Evolutionary conservation across 2,888 invertebrate genomes (phyloP).

Genomic region (Hirtodrosophila confusa): DNA sequence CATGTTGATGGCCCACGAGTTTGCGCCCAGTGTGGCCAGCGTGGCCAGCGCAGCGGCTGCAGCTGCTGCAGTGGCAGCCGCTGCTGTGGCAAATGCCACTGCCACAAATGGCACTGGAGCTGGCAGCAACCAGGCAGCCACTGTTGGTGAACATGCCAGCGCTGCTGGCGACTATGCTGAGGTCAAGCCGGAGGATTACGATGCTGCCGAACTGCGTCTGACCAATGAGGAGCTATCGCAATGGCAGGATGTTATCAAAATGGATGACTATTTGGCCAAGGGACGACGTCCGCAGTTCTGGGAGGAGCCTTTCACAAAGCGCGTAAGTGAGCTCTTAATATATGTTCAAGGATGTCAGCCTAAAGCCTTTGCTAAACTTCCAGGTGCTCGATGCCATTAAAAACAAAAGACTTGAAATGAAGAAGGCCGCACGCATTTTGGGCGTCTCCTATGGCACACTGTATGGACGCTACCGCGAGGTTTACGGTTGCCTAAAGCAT

Average conservation of each 20-base stretch:
- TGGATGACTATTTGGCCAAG: constrained; percentile 93
- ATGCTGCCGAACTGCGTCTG: constrained; percentile 77
- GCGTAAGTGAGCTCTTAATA: constrained; percentile 83
- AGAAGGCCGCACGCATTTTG: constrained; percentile 94
- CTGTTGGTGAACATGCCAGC: constrained; percentile 23
- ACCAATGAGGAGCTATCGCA: constrained; percentile 82
- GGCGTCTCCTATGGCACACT: constrained; percentile 96
- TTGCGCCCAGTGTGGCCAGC: constrained; percentile 62
- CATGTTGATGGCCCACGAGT: constrained; percentile 80
- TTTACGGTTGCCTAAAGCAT: constrained; percentile 94
- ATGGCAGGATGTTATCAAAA: constrained; percentile 89
- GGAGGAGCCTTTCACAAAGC: constrained; percentile 95
- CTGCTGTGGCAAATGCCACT: constrained; percentile 48
- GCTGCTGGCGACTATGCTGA: constrained; percentile 66
- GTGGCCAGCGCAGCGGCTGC: constrained; percentile 55
- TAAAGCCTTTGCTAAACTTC: background rate
- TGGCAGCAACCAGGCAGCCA: constrained; percentile 12
- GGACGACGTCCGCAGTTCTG: constrained; percentile 95
- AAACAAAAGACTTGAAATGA: constrained; percentile 96
- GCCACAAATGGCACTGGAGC: constrained; percentile 20
- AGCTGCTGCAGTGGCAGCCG: constrained; percentile 58
- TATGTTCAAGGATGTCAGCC: background rate
- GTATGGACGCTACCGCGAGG: constrained; percentile 94
- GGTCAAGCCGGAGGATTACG: constrained; percentile 80
- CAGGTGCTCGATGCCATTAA: constrained; percentile 94